A percentile compares a stretch with the other conserved stretches of the same genome.
Conservation (phyloP, 2,797 vertebrate genomes). For the Bovichtus diacanthus region DNA sequence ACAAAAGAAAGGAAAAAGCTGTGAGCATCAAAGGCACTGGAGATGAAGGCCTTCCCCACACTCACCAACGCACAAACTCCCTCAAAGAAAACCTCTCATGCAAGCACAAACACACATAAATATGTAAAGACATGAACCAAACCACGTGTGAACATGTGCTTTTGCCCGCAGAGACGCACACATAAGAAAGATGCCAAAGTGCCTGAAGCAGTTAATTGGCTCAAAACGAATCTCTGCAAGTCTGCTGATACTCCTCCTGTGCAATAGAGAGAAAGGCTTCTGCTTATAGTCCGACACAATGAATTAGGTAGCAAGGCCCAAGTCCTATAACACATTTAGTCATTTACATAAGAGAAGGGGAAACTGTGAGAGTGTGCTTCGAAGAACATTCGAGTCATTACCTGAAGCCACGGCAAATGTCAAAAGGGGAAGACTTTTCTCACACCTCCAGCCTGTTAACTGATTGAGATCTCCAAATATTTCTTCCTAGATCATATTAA, state of each 20-base stretch:
- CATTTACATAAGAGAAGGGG: slow-evolving; percentile 25
- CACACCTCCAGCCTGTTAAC: background rate
- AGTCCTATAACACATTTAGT: slow-evolving; percentile 6
- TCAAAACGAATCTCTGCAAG: slow-evolving; percentile 25
- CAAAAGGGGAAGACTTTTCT: background rate
- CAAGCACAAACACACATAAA: slow-evolving; percentile 19
- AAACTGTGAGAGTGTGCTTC: background rate
- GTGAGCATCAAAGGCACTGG: slow-evolving; percentile 44
- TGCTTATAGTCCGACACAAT: slow-evolving; percentile 14
- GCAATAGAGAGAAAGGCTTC: background rate
- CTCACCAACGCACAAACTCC: slow-evolving; percentile 1
- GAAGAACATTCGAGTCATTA: background rate
- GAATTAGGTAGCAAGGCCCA: background rate
- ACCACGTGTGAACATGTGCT: background rate
- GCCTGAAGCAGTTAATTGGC: slow-evolving; percentile 37
- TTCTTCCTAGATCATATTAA: too few species aligned
- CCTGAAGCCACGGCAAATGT: slow-evolving; percentile 5
- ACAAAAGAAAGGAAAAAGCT: slow-evolving; percentile 19
- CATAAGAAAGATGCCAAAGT: background rate
- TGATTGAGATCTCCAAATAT: too few species aligned
- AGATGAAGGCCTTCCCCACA: slow-evolving; percentile 53
- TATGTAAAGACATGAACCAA: slow-evolving; percentile 24
- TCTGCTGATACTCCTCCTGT: slow-evolving; percentile 29
- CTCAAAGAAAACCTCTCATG: slow-evolving; percentile 10
- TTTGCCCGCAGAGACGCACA: background rate